A percentile compares a stretch with the other conserved stretches of the same genome.
phyloP scores from a whole-genome alignment of 2,888 invertebrate species.

The Sisyra nigra region DNA sequence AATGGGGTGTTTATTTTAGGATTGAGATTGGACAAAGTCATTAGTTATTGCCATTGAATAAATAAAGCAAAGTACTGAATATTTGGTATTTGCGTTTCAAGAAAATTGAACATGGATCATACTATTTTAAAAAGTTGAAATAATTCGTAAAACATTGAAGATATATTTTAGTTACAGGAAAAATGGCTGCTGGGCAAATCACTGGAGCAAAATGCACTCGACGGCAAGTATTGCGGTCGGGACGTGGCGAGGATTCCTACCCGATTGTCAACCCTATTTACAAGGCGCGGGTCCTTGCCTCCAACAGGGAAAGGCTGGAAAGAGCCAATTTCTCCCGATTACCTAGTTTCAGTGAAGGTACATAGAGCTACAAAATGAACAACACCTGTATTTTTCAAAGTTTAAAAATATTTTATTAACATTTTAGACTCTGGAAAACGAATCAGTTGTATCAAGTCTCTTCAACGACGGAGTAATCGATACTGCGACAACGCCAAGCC shows the following conservation, averaged over 20 bases:
- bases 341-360: background rate
- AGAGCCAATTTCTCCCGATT: no score
- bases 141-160: background rate
- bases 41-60: no score
- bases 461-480: background rate
- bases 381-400: no score
- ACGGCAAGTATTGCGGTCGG: constrained; percentile 8
- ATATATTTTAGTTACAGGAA: background rate
- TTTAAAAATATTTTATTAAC: background rate
- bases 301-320: no score
- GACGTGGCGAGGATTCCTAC: constrained; percentile 5
- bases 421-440: background rate
- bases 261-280: constrained; percentile 5
- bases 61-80: no score
- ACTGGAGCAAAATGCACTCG: background rate
- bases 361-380: background rate
- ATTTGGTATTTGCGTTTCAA: no score
- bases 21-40: no score
- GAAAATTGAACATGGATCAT: no score
- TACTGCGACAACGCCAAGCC: background rate
- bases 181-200: constrained; percentile 3
- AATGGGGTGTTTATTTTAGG: no score
- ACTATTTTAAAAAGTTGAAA: no score
- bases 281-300: background rate
- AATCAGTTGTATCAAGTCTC: background rate